These are phyloP conservation scores for Heliconius congener DNA, from an alignment of 1,140 invertebrate species.

Conservation along the genomic window DNA sequence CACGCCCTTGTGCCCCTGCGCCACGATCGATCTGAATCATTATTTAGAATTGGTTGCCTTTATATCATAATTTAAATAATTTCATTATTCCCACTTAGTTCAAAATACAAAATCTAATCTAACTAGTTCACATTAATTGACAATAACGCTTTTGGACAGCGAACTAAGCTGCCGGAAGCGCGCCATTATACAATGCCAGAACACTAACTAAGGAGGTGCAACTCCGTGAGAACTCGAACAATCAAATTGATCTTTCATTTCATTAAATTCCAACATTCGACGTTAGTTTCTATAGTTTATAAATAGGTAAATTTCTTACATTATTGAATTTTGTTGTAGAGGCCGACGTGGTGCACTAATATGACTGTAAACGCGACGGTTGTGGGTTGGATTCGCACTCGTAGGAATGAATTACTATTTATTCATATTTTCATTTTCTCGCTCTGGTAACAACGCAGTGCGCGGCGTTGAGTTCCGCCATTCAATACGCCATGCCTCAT, in stretches of 20 bases:
- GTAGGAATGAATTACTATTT: no score
- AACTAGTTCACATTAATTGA: slow-evolving; percentile 16
- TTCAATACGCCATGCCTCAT: no score
- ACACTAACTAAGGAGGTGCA: slow-evolving; percentile 2
- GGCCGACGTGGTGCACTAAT: no score
- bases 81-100: not conserved
- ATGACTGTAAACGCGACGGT: no score
- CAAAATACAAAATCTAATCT: slow-evolving; percentile 14
- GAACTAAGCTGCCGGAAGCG: slow-evolving; percentile 20
- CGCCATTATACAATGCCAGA: slow-evolving; percentile 15
- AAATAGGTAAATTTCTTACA: not conserved
- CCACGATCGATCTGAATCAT: no score
- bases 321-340: not conserved
- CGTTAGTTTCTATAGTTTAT: not conserved
- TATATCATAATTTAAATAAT: not conserved
- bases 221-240: slow-evolving; percentile 1
- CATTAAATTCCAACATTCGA: slow-evolving; percentile 9
- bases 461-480: no score
- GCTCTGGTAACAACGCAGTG: no score
- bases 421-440: no score
- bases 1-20: no score
- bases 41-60: not conserved
- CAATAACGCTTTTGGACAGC: not conserved
- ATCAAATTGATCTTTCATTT: slow-evolving; percentile 24
- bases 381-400: no score